Evolutionary conservation across 2,888 invertebrate genomes (phyloP).

Genomic region (Ectemnius continuus): DNA sequence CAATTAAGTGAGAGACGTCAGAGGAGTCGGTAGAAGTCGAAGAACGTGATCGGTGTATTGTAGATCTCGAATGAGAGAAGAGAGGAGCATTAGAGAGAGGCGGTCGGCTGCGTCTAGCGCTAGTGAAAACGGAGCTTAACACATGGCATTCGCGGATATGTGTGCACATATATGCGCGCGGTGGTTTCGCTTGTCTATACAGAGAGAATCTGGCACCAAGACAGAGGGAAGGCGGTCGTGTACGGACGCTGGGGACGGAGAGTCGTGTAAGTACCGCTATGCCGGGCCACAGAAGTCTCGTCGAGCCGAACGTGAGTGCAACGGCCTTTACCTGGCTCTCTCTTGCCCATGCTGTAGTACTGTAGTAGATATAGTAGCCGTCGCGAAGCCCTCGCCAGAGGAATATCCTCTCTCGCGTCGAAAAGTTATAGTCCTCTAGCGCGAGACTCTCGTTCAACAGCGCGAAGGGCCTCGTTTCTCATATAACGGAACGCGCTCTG

Average conservation of each 20-base stretch:
- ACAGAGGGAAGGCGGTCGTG: conserved; percentile 1
- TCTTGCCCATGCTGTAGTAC: conserved; percentile 31
- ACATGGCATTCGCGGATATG: too few relatives aligned
- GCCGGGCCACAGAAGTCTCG: conserved; percentile 60
- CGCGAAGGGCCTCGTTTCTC: conserved; percentile 39
- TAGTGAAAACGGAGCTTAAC: too few relatives aligned
- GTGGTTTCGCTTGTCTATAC: too few relatives aligned
- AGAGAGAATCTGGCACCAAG: background rate
- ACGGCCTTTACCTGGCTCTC: conserved; percentile 72
- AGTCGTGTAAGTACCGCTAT: conserved; percentile 68
- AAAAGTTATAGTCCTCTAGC: conserved; percentile 48
- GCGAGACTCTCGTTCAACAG: conserved; percentile 47
- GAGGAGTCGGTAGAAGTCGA: too few relatives aligned
- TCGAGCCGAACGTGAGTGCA: conserved; percentile 67
- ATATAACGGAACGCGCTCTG: conserved; percentile 51
- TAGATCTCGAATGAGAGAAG: too few relatives aligned
- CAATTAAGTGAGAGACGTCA: too few relatives aligned
- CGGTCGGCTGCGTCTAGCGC: too few relatives aligned
- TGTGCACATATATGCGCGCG: too few relatives aligned
- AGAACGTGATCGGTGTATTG: too few relatives aligned
- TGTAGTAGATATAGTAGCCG: too few relatives aligned
- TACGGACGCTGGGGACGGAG: background rate
- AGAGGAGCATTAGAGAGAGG: too few relatives aligned
- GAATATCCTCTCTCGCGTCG: conserved; percentile 33
- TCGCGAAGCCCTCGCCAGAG: too few relatives aligned